phyloP scores from a whole-genome alignment of 1,140 invertebrate genomes.

The Trachymyrmex septentrionalis region DNA sequence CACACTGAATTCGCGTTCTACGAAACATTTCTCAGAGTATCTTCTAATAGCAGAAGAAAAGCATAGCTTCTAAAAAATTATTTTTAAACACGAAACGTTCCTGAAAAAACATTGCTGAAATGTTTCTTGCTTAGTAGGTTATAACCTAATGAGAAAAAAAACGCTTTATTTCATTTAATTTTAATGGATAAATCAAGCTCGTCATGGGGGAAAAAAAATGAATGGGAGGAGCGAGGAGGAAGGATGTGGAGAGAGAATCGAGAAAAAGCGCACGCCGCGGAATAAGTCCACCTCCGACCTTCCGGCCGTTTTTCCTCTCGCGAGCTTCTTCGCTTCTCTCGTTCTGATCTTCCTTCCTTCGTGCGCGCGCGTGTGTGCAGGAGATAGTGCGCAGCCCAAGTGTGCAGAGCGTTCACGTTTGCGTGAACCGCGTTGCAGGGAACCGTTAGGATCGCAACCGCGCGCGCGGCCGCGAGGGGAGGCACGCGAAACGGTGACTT shows the following conservation, averaged over 20 bases:
- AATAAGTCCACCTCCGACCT: constrained; percentile 63
- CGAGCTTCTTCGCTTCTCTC: constrained; percentile 43
- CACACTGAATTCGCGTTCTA: too few relatives aligned
- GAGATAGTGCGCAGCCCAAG: constrained; percentile 65
- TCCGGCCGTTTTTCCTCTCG: constrained; percentile 62
- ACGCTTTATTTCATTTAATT: neutral
- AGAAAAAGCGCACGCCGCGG: constrained; percentile 36
- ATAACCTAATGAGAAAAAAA: neutral
- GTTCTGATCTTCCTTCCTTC: constrained; percentile 60
- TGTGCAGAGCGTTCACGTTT: constrained; percentile 78
- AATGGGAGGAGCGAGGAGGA: constrained; percentile 27
- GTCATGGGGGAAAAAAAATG: neutral
- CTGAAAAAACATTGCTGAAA: too few relatives aligned
- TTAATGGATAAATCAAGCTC: constrained; percentile 16
- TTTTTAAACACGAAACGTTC: too few relatives aligned
- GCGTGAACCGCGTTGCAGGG: constrained; percentile 79
- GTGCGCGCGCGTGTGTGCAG: neutral
- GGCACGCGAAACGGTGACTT: constrained; percentile 66
- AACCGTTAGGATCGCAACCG: constrained; percentile 82
- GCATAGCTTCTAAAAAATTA: neutral
- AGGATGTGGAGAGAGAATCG: constrained; percentile 35
- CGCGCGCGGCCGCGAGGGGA: constrained; percentile 42
- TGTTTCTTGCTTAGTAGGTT: too few relatives aligned
- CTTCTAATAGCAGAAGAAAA: neutral
- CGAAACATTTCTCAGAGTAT: neutral